Percentiles rank a stretch among this genome's conserved stretches.
phyloP scores from a whole-genome alignment of 1,140 invertebrate genomes.

The Macrostomum lignano region DNA sequence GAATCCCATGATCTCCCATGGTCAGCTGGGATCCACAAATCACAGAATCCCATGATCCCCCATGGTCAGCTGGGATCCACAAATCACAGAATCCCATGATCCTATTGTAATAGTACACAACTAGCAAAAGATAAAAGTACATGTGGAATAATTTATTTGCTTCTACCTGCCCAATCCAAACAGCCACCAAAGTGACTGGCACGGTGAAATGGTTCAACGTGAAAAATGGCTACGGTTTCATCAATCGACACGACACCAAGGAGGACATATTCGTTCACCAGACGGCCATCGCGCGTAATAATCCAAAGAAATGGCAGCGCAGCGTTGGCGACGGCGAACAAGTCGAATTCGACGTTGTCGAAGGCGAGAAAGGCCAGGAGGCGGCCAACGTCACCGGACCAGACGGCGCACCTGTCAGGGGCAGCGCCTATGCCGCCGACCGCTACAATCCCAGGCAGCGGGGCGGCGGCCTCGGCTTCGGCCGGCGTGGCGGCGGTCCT shows the following conservation, averaged over 20 bases:
- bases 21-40: too few relatives aligned
- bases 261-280: slow-evolving; percentile 9
- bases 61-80: too few relatives aligned
- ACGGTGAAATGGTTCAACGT: slow-evolving; percentile 95
- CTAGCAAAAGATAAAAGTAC: too few relatives aligned
- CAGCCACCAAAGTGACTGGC: slow-evolving; percentile 53
- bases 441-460: too few relatives aligned
- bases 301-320: slow-evolving; percentile 6
- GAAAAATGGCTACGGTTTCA: slow-evolving; percentile 5
- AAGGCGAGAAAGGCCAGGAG: slow-evolving; percentile 8
- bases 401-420: slow-evolving; percentile 7
- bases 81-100: too few relatives aligned
- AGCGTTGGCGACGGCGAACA: slow-evolving; percentile 8
- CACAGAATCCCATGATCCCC: too few relatives aligned
- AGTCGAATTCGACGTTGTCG: slow-evolving; percentile 7
- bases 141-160: too few relatives aligned
- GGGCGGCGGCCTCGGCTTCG: too few relatives aligned
- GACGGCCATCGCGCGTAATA: slow-evolving; percentile 7
- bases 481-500: too few relatives aligned
- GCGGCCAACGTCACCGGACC: slow-evolving; percentile 6
- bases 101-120: too few relatives aligned
- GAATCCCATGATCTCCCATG: too few relatives aligned
- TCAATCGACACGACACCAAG: slow-evolving; percentile 6
- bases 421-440: slow-evolving; percentile 5
- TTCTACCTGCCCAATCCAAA: too few relatives aligned